Evolutionary conservation across 2,888 invertebrate genomes (phyloP).

Genomic region (Cheiracanthium punctorium): DNA sequence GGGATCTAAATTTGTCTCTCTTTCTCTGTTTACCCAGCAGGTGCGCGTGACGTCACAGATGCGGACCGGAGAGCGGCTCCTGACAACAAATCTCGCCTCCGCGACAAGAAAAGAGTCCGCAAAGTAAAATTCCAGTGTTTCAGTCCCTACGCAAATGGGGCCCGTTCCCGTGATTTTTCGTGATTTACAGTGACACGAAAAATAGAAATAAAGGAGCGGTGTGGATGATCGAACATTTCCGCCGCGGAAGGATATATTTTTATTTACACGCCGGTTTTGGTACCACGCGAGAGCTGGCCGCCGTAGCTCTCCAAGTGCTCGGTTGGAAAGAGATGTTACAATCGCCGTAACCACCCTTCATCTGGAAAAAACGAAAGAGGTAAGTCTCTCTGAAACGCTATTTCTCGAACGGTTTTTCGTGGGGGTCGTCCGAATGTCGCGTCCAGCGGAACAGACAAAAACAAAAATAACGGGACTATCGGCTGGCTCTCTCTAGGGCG

Average conservation of each 20-base stretch:
- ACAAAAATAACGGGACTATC: conserved; percentile 39
- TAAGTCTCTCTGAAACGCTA: conserved; percentile 30
- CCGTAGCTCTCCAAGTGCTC: conserved; percentile 15
- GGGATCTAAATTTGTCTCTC: conserved; percentile 70
- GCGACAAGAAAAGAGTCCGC: conserved; percentile 50
- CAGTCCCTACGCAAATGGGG: neutral
- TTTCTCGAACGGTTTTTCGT: neutral
- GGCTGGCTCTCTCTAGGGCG: neutral
- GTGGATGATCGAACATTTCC: neutral
- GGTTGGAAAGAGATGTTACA: neutral
- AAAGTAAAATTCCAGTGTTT: neutral
- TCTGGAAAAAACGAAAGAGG: conserved; percentile 40
- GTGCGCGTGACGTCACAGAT: conserved; percentile 69
- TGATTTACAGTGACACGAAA: neutral
- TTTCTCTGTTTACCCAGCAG: conserved; percentile 70
- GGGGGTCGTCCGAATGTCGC: conserved; percentile 16
- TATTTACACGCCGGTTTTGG: conserved; percentile 67
- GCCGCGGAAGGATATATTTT: conserved; percentile 65
- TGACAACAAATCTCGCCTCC: conserved; percentile 60
- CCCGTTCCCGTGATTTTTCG: neutral
- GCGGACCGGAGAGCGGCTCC: conserved; percentile 34
- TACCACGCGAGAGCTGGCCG: conserved; percentile 48
- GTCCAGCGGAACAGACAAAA: conserved; percentile 1
- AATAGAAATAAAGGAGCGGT: too few relatives aligned
- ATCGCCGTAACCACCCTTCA: conserved; percentile 8